phyloP scores from a whole-genome alignment of 2,113 vertebrate species.

The Laticauda laticaudata region DNA sequence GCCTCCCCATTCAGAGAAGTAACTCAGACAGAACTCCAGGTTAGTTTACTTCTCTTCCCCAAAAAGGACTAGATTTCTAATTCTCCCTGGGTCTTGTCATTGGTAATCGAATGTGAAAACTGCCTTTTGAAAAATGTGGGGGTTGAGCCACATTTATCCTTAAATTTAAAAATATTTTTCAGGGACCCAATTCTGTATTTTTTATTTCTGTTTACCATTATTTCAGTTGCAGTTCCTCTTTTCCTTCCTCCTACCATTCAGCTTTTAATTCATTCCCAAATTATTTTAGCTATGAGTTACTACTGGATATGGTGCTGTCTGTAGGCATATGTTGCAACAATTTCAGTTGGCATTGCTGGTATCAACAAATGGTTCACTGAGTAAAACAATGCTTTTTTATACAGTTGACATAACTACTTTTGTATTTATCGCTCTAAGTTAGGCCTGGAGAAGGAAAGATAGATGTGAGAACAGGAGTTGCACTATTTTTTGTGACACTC shows the following conservation, averaged over 20 bases:
- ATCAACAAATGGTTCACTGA: neutral
- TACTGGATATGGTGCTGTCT: neutral
- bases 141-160: neutral
- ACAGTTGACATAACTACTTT: neutral
- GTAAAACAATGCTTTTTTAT: neutral
- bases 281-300: neutral
- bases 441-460: neutral
- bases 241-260: neutral
- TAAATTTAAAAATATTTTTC: neutral
- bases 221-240: neutral
- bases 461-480: neutral
- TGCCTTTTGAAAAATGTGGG: neutral
- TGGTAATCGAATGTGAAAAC: neutral
- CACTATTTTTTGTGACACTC: neutral
- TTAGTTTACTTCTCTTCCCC: neutral
- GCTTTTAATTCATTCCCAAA: neutral
- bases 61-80: conserved; percentile 16
- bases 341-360: neutral
- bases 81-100: no score
- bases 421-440: neutral
- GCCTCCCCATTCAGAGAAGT: conserved; percentile 30
- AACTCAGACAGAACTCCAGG: conserved; percentile 2
- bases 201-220: neutral
- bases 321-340: neutral
- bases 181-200: neutral